Evolutionary conservation across 2,113 vertebrate species (phyloP), one percentile per base, ranked within the genome.

Genomic region (Coregonus clupeaformis): DNA sequence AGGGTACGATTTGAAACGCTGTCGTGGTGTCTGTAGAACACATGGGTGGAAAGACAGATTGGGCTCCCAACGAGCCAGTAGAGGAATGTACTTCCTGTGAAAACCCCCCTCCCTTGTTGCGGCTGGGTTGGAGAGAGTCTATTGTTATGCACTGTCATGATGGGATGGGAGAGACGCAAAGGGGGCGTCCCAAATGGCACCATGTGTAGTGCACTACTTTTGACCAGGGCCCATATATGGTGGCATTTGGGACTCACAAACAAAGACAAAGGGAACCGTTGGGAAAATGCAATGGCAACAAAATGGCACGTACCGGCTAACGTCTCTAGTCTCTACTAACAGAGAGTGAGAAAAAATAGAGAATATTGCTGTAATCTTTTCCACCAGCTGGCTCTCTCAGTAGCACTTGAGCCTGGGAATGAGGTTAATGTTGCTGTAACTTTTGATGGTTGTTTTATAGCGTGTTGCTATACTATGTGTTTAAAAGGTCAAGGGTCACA

Each of bases 41-140:
- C 24, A 69, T 80, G 76, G 77, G 79, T 62, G n/a, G 45, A 72
- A 60, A 64, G 76, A 72, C 69, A 75, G 82, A 24, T 27, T 52
- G 47, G 47, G 47, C 49, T 52, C 49, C 49, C 49, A 52, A 52
- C 4, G 20, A 81, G 71, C 55, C 77, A 80, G 79, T 57, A 72
- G 75, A 86, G 83, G 85, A 90, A 88, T 88, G 81, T 73, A 81
- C 84, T 87, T 90, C 87, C 85, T 86, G 86, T 69, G 75, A 59
- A 70, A 52, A 20, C 55, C 68, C 59, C 69, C 75, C 77, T 69
- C 69, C 75, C 69, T 80, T 18, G 1, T 27, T 27, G 84, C 30
- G 82, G 84, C 84, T 66, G 57, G 77, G 6, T 62, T 29, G 29
- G 65, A 86, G 84, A 78, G 69, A 52, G 77, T 67, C 85, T 24